A percentile compares a stretch with the other conserved stretches of the same genome.
Conservation (phyloP, 2,888 invertebrate species). For the Archaeoteleia sp. region DNA sequence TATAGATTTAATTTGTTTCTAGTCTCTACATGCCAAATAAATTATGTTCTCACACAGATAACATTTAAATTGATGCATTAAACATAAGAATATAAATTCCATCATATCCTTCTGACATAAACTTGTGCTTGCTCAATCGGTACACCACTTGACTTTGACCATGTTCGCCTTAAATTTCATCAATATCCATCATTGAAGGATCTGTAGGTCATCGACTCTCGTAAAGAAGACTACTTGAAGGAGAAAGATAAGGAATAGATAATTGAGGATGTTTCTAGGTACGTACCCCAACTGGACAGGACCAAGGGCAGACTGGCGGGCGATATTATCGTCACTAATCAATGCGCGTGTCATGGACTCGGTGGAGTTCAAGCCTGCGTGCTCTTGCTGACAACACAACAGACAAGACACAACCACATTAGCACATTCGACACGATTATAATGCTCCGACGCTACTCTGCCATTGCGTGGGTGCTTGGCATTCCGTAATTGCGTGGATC, state of each 20-base stretch:
- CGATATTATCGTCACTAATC: constrained; percentile 91
- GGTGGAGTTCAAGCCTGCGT: constrained; percentile 91
- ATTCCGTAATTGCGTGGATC: constrained; percentile 61
- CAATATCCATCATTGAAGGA: constrained; percentile 25
- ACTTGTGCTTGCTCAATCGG: too few relatives aligned
- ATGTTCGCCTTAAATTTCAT: too few relatives aligned
- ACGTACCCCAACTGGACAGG: constrained; percentile 97
- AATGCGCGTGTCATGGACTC: constrained; percentile 97
- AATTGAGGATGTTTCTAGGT: constrained; percentile 75
- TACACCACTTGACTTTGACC: too few relatives aligned
- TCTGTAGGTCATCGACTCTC: constrained; percentile 24
- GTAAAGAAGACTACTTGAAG: constrained; percentile 41
- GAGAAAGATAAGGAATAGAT: constrained; percentile 61
- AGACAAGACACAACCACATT: constrained; percentile 78
- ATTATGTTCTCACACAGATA: too few relatives aligned
- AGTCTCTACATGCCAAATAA: too few relatives aligned
- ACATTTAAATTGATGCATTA: too few relatives aligned
- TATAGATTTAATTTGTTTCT: too few relatives aligned
- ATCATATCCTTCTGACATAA: too few relatives aligned
- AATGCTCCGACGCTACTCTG: constrained; percentile 68
- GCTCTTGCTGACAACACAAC: constrained; percentile 88
- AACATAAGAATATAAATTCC: too few relatives aligned
- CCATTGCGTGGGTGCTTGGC: constrained; percentile 60
- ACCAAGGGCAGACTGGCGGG: constrained; percentile 89
- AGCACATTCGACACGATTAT: constrained; percentile 72